Percentiles rank a stretch among this genome's conserved stretches.
phyloP scores from a whole-genome alignment of 2,888 invertebrate species.

The Scaptomyza caliginosa region DNA sequence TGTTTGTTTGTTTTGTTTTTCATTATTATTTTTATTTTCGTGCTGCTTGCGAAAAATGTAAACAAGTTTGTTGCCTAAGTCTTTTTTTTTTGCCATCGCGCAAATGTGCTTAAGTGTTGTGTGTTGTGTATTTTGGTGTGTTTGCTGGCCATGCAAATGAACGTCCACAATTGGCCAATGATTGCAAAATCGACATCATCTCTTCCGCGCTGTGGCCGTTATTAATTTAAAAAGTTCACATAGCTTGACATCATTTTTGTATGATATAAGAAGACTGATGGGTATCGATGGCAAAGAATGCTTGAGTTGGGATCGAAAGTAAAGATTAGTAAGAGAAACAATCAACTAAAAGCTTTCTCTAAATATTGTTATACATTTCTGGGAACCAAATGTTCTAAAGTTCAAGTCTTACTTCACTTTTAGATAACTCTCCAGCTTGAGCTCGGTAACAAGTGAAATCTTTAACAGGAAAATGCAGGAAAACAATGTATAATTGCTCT shows the following conservation, averaged over 20 bases:
- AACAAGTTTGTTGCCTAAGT: constrained; percentile 78
- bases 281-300: no score
- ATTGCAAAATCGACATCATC: constrained; percentile 58
- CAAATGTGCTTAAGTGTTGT: constrained; percentile 2
- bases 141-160: constrained; percentile 37
- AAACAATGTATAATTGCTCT: background rate
- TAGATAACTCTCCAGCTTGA: background rate
- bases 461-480: background rate
- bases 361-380: no score
- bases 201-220: constrained; percentile 51
- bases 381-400: no score
- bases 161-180: constrained; percentile 54
- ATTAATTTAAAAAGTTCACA: constrained; percentile 15
- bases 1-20: background rate
- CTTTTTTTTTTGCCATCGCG: constrained; percentile 69
- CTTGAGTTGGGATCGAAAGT: no score
- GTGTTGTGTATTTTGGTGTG: background rate
- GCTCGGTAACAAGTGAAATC: background rate
- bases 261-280: background rate
- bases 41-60: constrained; percentile 70
- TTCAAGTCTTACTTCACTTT: background rate
- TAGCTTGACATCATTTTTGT: background rate
- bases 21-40: constrained; percentile 17
- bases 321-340: no score
- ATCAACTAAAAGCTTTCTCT: no score